Conservation (phyloP, 2,113 vertebrate genomes). For the Anoura caudifer region DNA sequence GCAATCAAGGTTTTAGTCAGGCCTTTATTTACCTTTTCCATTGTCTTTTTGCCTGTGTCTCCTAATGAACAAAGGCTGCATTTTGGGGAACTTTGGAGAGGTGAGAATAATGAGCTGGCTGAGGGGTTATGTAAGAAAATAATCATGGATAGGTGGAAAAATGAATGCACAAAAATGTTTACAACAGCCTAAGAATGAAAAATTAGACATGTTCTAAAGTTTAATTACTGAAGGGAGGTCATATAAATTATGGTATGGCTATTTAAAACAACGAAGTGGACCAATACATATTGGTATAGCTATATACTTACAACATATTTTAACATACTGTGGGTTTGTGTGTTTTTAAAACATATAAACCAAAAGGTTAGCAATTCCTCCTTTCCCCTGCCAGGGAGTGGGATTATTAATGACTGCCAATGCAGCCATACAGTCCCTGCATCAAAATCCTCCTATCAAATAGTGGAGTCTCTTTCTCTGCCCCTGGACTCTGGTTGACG, state of each 20-base stretch:
- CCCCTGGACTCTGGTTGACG: background rate
- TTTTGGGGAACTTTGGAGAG: background rate
- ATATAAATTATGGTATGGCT: background rate
- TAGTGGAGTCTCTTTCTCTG: background rate
- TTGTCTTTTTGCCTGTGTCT: background rate
- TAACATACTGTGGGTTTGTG: background rate
- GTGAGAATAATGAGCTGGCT: background rate
- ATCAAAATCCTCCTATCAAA: background rate
- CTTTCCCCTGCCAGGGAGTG: fast-evolving
- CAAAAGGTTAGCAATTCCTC: background rate
- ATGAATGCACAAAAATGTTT: background rate
- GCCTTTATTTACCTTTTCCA: background rate
- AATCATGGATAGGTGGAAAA: background rate
- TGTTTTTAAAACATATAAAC: background rate
- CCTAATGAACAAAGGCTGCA: background rate
- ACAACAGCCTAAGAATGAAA: background rate
- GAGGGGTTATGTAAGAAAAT: background rate
- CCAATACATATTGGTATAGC: background rate
- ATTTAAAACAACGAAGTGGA: background rate
- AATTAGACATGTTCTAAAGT: background rate
- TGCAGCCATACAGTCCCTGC: no score
- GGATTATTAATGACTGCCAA: background rate
- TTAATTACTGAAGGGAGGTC: background rate
- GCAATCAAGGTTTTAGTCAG: background rate
- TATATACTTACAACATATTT: background rate